Evolutionary conservation across 64 coral and sea anemone species (phyloP).

Genomic region (Montipora foliosa): DNA sequence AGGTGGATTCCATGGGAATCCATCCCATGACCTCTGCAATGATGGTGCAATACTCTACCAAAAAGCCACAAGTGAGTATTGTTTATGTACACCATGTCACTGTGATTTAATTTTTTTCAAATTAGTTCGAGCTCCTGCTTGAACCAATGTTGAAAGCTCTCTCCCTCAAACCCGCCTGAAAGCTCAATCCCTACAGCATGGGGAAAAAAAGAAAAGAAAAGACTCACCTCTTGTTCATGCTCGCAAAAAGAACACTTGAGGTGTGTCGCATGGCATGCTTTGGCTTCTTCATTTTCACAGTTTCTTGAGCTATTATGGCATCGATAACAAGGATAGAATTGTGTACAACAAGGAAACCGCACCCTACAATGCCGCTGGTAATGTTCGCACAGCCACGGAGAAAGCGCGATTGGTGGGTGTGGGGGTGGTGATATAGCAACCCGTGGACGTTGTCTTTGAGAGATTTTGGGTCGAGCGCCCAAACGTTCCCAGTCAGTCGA

Average conservation of each 20-base stretch:
- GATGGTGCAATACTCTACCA: too few relatives aligned
- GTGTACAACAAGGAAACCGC: conserved; percentile 58
- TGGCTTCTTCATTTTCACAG: conserved; percentile 24
- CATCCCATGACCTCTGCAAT: too few relatives aligned
- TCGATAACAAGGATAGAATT: conserved; percentile 77
- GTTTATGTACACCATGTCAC: too few relatives aligned
- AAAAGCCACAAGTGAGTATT: too few relatives aligned
- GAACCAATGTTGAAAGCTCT: too few relatives aligned
- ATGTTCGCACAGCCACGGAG: conserved; percentile 48
- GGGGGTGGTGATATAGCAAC: too few relatives aligned
- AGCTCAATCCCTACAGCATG: too few relatives aligned
- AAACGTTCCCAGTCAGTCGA: background rate
- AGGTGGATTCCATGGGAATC: too few relatives aligned
- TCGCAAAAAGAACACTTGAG: conserved; percentile 40
- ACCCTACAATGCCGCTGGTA: conserved; percentile 66
- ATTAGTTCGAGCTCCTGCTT: too few relatives aligned
- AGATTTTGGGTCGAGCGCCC: conserved; percentile 6
- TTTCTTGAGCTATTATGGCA: conserved; percentile 65
- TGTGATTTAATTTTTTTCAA: too few relatives aligned
- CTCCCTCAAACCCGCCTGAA: too few relatives aligned
- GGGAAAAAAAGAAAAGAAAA: too few relatives aligned
- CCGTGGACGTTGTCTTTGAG: background rate
- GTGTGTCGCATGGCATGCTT: conserved; percentile 43
- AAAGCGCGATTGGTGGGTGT: background rate
- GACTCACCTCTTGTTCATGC: conserved; percentile 61